phyloP scores from a whole-genome alignment of 2,888 invertebrate species.

The Mellilla xanthometata region DNA sequence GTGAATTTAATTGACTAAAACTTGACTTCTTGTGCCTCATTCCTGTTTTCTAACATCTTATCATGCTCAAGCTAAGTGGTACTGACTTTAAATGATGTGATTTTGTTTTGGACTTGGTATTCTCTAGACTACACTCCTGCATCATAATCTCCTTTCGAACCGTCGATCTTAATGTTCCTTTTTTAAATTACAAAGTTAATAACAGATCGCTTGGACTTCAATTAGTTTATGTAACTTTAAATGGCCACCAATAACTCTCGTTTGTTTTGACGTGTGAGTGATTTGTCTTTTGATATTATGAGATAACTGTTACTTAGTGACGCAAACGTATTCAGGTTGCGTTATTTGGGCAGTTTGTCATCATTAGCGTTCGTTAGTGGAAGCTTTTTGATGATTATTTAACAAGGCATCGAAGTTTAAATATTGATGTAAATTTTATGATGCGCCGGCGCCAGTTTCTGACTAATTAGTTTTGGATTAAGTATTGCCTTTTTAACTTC shows the following conservation, averaged over 20 bases:
- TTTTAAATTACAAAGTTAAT: slow-evolving; percentile 35
- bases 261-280: slow-evolving; percentile 21
- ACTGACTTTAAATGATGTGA: too few species aligned
- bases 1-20: too few species aligned
- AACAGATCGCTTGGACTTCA: slow-evolving; percentile 21
- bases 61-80: too few species aligned
- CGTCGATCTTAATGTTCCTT: background rate
- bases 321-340: slow-evolving; percentile 7
- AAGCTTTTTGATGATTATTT: background rate
- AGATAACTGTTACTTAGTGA: slow-evolving; percentile 5
- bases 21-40: too few species aligned
- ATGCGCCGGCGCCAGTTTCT: too few species aligned
- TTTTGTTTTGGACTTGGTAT: too few species aligned
- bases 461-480: too few species aligned
- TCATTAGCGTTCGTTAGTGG: slow-evolving; percentile 4
- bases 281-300: slow-evolving; percentile 14
- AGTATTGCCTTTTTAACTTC: too few species aligned
- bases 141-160: slow-evolving; percentile 5
- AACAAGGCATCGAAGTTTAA: background rate
- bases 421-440: background rate
- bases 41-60: too few species aligned
- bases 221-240: slow-evolving; percentile 32
- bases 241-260: slow-evolving; percentile 15
- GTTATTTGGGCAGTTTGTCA: slow-evolving; percentile 5
- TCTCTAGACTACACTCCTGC: too few species aligned